Percentiles rank a stretch among this genome's conserved stretches.
These are phyloP conservation scores for Cheilosia pagana DNA, from an alignment of 2,888 invertebrate species.

Conservation along the genomic window DNA sequence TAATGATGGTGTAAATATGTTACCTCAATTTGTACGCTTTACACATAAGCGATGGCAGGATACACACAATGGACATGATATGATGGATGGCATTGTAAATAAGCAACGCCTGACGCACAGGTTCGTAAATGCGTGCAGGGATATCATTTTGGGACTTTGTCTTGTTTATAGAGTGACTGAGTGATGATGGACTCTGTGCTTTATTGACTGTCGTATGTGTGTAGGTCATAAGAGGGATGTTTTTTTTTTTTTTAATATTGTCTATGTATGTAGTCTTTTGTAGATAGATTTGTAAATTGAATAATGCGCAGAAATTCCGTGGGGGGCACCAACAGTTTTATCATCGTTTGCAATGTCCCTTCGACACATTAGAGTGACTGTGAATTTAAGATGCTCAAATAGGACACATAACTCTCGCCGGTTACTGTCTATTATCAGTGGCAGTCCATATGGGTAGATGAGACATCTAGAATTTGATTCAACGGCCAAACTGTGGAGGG, in stretches of 20 bases:
- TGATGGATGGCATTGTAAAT: constrained; percentile 49
- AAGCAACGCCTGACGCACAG: background rate
- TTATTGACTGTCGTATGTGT: constrained; percentile 9
- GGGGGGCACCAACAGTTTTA: no score
- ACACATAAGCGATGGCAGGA: constrained; percentile 15
- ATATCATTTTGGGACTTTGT: constrained; percentile 13
- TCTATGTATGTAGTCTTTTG: no score
- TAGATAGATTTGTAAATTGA: no score
- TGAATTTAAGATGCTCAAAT: no score
- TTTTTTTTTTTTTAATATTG: background rate
- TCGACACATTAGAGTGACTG: no score
- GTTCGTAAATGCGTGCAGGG: constrained; percentile 12
- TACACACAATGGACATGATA: constrained; percentile 28
- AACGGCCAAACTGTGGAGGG: no score
- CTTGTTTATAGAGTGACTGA: constrained; percentile 34
- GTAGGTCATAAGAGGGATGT: constrained; percentile 9
- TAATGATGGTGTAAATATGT: constrained; percentile 70
- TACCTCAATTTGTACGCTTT: constrained; percentile 57
- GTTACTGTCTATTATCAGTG: no score
- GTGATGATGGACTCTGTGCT: constrained; percentile 7
- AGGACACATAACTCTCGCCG: no score
- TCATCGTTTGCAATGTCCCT: no score
- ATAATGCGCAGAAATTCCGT: no score
- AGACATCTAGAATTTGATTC: no score
- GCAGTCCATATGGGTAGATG: no score